phyloP scores from a whole-genome alignment of 1,140 invertebrate genomes.

The Streblospio benedicti region DNA sequence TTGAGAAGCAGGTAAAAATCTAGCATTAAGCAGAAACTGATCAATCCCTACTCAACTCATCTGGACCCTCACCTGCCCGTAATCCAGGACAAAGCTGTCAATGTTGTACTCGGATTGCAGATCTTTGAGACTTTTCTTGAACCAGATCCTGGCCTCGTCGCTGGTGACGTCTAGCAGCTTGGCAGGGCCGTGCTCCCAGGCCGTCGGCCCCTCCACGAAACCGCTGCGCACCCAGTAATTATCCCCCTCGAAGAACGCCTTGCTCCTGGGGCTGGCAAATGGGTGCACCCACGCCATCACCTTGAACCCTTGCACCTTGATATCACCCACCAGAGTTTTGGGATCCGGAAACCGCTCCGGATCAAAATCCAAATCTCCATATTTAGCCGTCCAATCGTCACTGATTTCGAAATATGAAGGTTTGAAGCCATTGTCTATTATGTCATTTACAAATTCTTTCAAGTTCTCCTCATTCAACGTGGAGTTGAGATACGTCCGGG shows the following conservation, averaged over 20 bases:
- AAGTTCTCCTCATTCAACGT: conserved; percentile 57
- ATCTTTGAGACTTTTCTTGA: conserved; percentile 52
- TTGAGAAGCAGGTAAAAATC: no score
- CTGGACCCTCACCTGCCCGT: no score
- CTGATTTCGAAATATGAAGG: conserved; percentile 75
- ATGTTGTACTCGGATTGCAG: conserved; percentile 57
- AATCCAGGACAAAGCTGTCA: conserved; percentile 81
- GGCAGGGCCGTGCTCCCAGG: conserved; percentile 29
- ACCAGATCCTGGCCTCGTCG: conserved; percentile 61
- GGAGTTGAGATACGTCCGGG: conserved; percentile 66
- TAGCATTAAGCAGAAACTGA: no score
- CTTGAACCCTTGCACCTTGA: conserved; percentile 58
- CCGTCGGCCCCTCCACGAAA: neutral
- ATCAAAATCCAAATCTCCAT: conserved; percentile 66
- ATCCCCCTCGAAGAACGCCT: no score
- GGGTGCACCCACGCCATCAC: conserved; percentile 81
- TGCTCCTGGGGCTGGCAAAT: conserved; percentile 69
- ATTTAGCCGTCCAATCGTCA: conserved; percentile 77
- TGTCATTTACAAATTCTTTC: conserved; percentile 59
- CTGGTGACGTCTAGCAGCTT: conserved; percentile 54
- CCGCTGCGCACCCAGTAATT: neutral
- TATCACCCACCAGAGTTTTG: conserved; percentile 48
- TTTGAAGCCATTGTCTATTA: conserved; percentile 58
- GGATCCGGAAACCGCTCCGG: conserved; percentile 62
- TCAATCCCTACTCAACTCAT: no score